phyloP scores from a whole-genome alignment of 2,797 vertebrate genomes.

The Alauda arvensis region DNA sequence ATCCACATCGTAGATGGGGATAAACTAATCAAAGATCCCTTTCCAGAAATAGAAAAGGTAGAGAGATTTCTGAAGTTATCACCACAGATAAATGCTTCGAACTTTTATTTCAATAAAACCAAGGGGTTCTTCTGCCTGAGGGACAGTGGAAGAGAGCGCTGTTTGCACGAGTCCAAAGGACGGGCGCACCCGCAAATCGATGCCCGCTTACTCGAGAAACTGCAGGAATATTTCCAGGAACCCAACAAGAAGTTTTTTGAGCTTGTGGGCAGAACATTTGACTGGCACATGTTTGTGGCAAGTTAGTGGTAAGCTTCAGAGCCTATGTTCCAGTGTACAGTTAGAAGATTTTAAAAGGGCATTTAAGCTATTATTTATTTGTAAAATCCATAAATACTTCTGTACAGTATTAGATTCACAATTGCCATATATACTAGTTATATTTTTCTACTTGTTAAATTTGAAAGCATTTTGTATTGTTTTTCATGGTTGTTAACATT shows the following conservation, averaged over 20 bases:
- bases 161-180: conserved; percentile 94
- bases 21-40: conserved; percentile 87
- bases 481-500: conserved; percentile 79
- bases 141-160: conserved; percentile 87
- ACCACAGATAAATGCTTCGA: conserved; percentile 88
- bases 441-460: conserved; percentile 91
- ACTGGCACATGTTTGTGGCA: conserved; percentile 81
- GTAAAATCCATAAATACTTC: conserved; percentile 75
- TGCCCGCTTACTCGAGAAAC: conserved; percentile 81
- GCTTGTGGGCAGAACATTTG: conserved; percentile 89
- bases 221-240: conserved; percentile 88
- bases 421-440: conserved; percentile 80
- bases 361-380: conserved; percentile 82
- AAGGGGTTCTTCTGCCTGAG: conserved; percentile 96
- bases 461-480: conserved; percentile 77
- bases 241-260: conserved; percentile 93
- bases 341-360: conserved; percentile 58
- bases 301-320: conserved; percentile 24
- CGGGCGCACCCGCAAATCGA: conserved; percentile 87
- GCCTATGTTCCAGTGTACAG: conserved; percentile 41
- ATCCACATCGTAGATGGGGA: conserved; percentile 94
- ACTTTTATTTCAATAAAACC: conserved; percentile 97
- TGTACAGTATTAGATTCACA: conserved; percentile 81
- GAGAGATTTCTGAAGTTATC: conserved; percentile 87
- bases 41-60: conserved; percentile 90